Conservation (phyloP, 2,888 invertebrate species). For the Hirtodrosophila confusa region DNA sequence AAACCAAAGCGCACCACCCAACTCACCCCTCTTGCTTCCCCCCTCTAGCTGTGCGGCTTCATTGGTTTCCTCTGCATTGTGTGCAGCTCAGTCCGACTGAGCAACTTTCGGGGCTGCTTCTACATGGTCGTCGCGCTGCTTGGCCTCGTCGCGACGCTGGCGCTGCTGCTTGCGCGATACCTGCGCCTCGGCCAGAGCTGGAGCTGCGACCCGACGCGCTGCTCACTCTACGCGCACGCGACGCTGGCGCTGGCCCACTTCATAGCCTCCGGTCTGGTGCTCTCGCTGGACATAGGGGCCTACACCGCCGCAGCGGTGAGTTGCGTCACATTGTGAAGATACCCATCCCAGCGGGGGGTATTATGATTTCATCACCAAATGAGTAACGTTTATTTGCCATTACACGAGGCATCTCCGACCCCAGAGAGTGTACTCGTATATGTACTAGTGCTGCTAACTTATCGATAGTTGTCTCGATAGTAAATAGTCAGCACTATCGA, state of each 20-base stretch:
- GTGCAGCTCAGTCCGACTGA: conserved; percentile 69
- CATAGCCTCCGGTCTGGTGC: conserved; percentile 62
- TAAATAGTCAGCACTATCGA: too few relatives aligned
- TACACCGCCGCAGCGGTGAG: conserved; percentile 70
- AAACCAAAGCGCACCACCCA: not conserved
- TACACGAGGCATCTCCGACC: too few relatives aligned
- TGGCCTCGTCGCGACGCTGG: conserved; percentile 52
- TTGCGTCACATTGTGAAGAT: not conserved
- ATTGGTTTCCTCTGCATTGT: conserved; percentile 75
- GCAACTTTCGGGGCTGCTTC: conserved; percentile 75
- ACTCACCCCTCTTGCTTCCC: not conserved
- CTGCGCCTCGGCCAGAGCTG: conserved; percentile 67
- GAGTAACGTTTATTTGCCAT: too few relatives aligned
- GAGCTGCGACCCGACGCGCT: conserved; percentile 52
- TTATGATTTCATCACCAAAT: too few relatives aligned
- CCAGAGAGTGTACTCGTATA: too few relatives aligned
- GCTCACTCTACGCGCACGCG: conserved; percentile 56
- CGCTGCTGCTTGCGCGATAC: conserved; percentile 58
- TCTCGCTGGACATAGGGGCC: conserved; percentile 51
- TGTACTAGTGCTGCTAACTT: too few relatives aligned
- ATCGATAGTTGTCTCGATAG: too few relatives aligned
- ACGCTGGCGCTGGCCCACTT: conserved; percentile 57
- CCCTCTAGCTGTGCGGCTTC: conserved; percentile 60
- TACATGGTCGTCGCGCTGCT: conserved; percentile 60
- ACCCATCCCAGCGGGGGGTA: too few relatives aligned